phyloP scores from a whole-genome alignment of 2,113 vertebrate genomes.

The Gasterosteus aculeatus region DNA sequence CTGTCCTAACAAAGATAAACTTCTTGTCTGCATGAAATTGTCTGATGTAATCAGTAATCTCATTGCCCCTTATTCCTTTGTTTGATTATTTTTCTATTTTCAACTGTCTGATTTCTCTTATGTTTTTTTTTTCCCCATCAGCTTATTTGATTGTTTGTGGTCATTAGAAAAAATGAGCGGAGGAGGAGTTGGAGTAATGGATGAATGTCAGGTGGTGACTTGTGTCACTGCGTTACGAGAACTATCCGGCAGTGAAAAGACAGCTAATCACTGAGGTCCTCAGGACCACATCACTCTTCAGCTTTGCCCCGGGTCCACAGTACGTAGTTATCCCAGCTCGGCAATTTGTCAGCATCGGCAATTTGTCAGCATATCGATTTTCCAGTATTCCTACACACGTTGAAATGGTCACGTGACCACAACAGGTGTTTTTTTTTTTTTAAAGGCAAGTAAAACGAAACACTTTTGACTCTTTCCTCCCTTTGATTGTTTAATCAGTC shows the following conservation, averaged over 20 bases:
- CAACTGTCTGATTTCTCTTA: not conserved
- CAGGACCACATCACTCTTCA: conserved; percentile 40
- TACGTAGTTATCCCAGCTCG: not conserved
- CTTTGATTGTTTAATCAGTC: not conserved
- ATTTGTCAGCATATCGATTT: not conserved
- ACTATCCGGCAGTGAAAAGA: conserved; percentile 24
- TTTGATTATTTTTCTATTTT: not conserved
- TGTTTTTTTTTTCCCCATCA: not conserved
- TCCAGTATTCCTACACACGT: not conserved
- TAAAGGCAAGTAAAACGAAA: not conserved
- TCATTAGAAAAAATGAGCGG: conserved; percentile 33
- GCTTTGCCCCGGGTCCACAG: not conserved
- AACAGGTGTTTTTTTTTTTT: not conserved
- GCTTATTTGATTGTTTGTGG: conserved; percentile 5
- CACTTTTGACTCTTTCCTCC: not conserved
- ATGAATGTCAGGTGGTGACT: conserved; percentile 45
- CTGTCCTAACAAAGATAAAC: not conserved
- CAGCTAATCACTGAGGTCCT: conserved; percentile 45
- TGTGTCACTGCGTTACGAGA: conserved; percentile 30
- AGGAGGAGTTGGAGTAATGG: not conserved
- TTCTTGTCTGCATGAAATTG: not conserved
- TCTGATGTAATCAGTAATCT: conserved; percentile 10
- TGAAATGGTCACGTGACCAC: not conserved
- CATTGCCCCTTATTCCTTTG: not conserved
- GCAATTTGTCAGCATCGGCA: not conserved